Evolutionary conservation across 2,797 vertebrate species (phyloP), one percentile per base, ranked within the genome.

Genomic region (Selene dorsalis): DNA sequence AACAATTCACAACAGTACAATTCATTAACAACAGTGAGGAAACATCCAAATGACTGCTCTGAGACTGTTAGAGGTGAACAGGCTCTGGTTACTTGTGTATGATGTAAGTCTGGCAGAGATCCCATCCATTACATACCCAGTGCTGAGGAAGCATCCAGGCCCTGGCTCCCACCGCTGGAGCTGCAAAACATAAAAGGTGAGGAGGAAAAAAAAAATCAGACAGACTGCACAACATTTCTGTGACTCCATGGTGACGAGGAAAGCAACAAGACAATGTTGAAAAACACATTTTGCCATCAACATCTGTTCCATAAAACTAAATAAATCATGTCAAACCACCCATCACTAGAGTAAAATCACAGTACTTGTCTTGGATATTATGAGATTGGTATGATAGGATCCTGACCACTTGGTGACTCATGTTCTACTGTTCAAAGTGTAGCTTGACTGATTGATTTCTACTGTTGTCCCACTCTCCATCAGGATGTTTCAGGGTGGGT

Each of bases 101-200:
- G 56, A 63, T 32, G 20, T 0, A n/a, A 35, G 30, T 9, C 48
- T 63, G 64, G 65, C 24, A 14, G 39, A 12, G 9, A 45, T 38
- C 47, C 47, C 43, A 12, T 30, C 11, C 1, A 14, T 48, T 74
- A 91, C 93, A 41, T 88, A 94, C 94, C 94, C n/a, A 94, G 89
- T 0, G 92, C 88, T 53, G 93, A 94, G 24, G 93, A 94, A 22
- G 92, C 91, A 38, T 94, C 93, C 82, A 91, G 59, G 11, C 92
- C 91, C 80, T 89, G 92, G 45, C 83, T 83, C 5, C 83, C 91
- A 2, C 70, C 87, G 20, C 90, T 90, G 82, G 88, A 91, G 79
- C 89, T 88, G 50, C 66, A 75, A 57, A 63, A 50, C 8, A 83
- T 0, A 28, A 57, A 68, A 41, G 30, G 28, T 28, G 22, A 71